Evolutionary conservation across 2,113 vertebrate species (phyloP).

Genomic region (Guaruba guarouba): DNA sequence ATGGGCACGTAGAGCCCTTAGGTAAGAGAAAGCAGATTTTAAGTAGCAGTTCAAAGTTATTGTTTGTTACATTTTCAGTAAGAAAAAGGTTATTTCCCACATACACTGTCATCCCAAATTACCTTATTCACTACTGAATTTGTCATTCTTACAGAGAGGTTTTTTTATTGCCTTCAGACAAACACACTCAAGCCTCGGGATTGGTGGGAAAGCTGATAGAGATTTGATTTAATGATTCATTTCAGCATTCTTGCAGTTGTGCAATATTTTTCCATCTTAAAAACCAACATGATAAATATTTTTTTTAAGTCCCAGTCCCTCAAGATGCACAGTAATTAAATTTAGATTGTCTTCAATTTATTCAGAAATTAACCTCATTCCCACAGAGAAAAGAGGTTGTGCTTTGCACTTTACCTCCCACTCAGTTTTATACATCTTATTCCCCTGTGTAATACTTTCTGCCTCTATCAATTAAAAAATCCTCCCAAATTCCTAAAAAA

Average conservation of each 20-base stretch:
- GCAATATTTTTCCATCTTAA: constrained; percentile 37
- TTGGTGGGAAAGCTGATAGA: not conserved
- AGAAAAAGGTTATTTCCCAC: not conserved
- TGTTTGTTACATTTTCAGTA: not conserved
- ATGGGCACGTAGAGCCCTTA: not conserved
- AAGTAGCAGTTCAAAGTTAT: not conserved
- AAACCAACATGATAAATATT: constrained; percentile 3
- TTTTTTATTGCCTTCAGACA: not conserved
- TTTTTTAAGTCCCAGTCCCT: constrained; percentile 14
- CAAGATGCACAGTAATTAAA: constrained; percentile 36
- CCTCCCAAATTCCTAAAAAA: not conserved
- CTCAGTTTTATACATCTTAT: not conserved
- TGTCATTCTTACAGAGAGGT: not conserved
- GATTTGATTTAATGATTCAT: constrained; percentile 15
- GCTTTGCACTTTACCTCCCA: constrained; percentile 1
- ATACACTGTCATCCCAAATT: not conserved
- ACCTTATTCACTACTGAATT: not conserved
- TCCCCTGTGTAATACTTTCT: not conserved
- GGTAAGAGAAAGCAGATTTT: not conserved
- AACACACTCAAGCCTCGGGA: not conserved
- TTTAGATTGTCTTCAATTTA: constrained; percentile 55
- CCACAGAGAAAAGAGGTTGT: not conserved
- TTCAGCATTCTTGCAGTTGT: not conserved
- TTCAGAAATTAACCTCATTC: constrained; percentile 55
- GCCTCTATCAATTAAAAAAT: not conserved